Evolutionary conservation across 2,888 invertebrate species (phyloP).

Genomic region (Deilephila porcellus): DNA sequence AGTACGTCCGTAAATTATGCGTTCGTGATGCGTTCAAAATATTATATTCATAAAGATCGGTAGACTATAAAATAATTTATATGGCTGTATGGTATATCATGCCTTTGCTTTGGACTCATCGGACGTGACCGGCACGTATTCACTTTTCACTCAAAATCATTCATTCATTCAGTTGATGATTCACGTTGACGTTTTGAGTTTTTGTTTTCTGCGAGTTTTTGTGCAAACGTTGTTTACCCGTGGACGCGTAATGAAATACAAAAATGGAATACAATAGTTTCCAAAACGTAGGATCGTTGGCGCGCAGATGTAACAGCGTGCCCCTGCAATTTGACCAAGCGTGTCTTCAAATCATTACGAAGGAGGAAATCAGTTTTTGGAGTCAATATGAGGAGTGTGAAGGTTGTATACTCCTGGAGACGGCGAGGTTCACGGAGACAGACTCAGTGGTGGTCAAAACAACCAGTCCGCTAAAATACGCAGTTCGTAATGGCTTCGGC

Average conservation of each 20-base stretch:
- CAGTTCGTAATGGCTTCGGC: conserved; percentile 55
- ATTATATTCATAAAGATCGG: no score
- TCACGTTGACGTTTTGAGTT: conserved; percentile 44
- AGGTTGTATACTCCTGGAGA: conserved; percentile 64
- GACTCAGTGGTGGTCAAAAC: conserved; percentile 62
- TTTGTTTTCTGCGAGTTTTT: conserved; percentile 42
- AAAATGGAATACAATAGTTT: conserved; percentile 69
- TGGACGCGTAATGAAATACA: conserved; percentile 30
- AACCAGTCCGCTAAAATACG: conserved; percentile 67
- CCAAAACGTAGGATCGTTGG: conserved; percentile 73
- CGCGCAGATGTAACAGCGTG: conserved; percentile 64
- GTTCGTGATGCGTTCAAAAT: no score
- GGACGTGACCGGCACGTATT: no score
- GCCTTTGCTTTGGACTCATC: not conserved
- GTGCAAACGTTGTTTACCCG: conserved; percentile 45
- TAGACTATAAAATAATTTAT: no score
- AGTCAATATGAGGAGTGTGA: conserved; percentile 79
- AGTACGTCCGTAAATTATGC: no score
- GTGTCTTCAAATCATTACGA: conserved; percentile 72
- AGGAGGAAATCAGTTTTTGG: conserved; percentile 64
- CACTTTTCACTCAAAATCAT: not conserved
- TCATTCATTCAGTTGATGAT: conserved; percentile 42
- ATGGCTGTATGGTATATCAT: no score
- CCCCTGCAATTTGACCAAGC: conserved; percentile 73
- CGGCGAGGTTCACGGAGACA: conserved; percentile 48